Base-by-base conservation (phyloP, 1,140 invertebrate species). In the Pachyrhynchus sulphureomaculatus region DNA sequence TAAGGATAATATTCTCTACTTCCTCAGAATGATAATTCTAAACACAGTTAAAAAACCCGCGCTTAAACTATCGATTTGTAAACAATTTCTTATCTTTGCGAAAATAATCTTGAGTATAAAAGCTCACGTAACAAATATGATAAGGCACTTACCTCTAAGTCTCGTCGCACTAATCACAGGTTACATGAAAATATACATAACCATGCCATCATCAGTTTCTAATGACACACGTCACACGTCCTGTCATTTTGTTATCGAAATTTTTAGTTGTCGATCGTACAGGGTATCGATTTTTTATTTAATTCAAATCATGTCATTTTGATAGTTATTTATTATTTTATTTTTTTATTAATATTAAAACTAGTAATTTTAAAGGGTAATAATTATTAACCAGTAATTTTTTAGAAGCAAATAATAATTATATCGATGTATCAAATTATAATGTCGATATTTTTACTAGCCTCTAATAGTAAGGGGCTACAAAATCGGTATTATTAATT, bases 141-240 rank as follows among this genome's bases (percentile, higher is more conserved):
- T 54, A 62, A 66, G 36, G 34, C 34, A 67, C 68, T 70, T 54
- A 68, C 64, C 64, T 68, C 45, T n/a, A 62, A 59, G 60, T 68
- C 65, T 62, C 59, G 58, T 49, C 48, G 63, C 55, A 55, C 34
- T 57, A 55, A 64, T 58, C 67, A 65, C 59, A 61, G 59, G 51
- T 58, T 65, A 70, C 47, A 64, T 37, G 45, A 62, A 60, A 53
- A 58, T 44, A 70, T 42, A 51, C 57, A 67, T 66, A 62, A 56
- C 65, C 64, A 65, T 68, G 57, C 66, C 61, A 66, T 68, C 61
- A 48, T 36, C 34, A 29, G 48, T 49, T 53, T 48, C 34, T 66
- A 45, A 60, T 58, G 56, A 55, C 60, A 63, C 60, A 62, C 53
- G 65, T 63, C 65, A 66, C 51, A 39, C 8, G 18, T 44, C 5